These are phyloP conservation scores for Eumacrocentrus americanus DNA, from an alignment of 2,888 invertebrate species.

Conservation along the genomic window DNA sequence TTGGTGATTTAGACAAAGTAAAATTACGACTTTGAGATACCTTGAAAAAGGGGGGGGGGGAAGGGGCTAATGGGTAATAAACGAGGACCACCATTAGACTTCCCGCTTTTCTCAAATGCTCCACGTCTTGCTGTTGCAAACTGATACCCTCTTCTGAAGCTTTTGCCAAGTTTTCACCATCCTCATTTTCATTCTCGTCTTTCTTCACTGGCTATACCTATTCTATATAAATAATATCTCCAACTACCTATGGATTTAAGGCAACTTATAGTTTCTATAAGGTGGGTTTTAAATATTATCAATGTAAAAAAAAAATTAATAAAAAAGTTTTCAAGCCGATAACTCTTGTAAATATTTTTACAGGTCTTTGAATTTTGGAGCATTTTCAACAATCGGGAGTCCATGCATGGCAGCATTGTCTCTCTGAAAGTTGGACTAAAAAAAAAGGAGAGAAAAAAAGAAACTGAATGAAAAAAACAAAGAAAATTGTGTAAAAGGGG, in stretches of 20 bases:
- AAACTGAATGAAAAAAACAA: background rate
- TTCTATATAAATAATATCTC: no score
- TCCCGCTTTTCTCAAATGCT: background rate
- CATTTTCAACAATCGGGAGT: no score
- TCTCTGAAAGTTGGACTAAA: background rate
- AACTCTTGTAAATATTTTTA: no score
- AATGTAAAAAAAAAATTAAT: no score
- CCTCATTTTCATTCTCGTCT: background rate
- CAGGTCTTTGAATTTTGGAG: no score
- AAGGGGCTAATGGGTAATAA: constrained; percentile 27
- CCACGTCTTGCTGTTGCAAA: constrained; percentile 11
- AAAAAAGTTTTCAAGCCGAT: no score
- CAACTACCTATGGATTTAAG: no score
- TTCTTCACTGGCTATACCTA: no score
- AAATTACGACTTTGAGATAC: constrained; percentile 9
- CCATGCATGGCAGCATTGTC: background rate
- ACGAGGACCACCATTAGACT: constrained; percentile 27
- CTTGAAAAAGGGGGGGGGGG: constrained; percentile 5
- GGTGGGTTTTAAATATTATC: no score
- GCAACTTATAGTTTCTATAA: no score
- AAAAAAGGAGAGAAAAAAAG: background rate
- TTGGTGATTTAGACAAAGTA: constrained; percentile 8
- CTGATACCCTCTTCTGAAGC: constrained; percentile 13
- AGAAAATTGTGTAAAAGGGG: constrained; percentile 5
- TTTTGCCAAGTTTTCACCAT: constrained; percentile 8